These are phyloP conservation scores for Fregetta grallaria DNA, from an alignment of 2,113 vertebrate genomes.

Conservation along the genomic window DNA sequence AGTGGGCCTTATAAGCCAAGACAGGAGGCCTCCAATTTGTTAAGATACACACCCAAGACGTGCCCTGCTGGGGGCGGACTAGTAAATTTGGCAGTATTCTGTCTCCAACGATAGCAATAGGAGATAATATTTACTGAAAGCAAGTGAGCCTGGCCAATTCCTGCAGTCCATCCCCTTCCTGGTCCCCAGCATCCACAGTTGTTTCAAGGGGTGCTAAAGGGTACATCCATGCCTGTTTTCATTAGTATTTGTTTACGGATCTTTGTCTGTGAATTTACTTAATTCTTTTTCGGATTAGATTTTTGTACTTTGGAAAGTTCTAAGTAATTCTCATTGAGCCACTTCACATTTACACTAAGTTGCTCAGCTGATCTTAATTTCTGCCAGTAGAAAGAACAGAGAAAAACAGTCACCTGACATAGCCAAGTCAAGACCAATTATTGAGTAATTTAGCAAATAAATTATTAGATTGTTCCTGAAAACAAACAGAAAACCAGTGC, in stretches of 20 bases:
- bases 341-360: not conserved
- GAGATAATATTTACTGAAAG: not conserved
- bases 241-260: not conserved
- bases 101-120: not conserved
- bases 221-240: not conserved
- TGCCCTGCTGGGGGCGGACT: not conserved
- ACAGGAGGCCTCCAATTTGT: not conserved
- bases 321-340: not conserved
- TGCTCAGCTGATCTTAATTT: not conserved
- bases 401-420: not conserved
- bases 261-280: not conserved
- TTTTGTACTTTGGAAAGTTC: not conserved
- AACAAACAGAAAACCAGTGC: not conserved
- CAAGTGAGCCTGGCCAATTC: not conserved
- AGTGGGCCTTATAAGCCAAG: not conserved
- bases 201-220: not conserved
- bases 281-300: not conserved
- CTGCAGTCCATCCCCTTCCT: not conserved
- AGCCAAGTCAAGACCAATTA: not conserved
- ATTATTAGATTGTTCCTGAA: not conserved
- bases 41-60: not conserved
- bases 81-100: not conserved
- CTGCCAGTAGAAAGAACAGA: not conserved
- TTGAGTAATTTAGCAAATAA: not conserved
- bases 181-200: not conserved